Conservation (phyloP, 2,797 vertebrate species). For the Pagetopsis macropterus region DNA sequence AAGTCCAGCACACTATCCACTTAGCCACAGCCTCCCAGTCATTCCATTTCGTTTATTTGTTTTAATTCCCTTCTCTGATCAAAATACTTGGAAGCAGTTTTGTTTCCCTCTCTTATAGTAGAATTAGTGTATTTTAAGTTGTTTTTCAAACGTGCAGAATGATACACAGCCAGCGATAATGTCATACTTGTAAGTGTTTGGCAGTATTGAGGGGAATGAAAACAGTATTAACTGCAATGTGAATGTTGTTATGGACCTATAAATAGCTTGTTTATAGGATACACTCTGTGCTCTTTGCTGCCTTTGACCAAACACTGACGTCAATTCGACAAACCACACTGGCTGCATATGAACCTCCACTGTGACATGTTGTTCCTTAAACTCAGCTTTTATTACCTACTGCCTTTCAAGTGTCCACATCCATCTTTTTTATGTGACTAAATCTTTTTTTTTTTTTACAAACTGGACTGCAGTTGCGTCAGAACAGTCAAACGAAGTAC, state of each 20-base stretch:
- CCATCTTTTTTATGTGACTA: conserved; percentile 3
- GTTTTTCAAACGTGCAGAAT: conserved; percentile 13
- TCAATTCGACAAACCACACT: conserved; percentile 3
- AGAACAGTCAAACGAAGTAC: background rate
- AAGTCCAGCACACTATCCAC: no score
- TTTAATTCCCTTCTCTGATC: conserved; percentile 1
- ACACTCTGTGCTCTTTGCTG: background rate
- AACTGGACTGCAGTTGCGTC: background rate
- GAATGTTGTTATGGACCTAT: background rate
- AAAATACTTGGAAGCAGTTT: conserved; percentile 13
- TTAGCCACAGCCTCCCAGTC: no score
- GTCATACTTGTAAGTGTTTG: background rate
- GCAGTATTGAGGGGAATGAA: background rate
- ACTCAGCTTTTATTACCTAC: background rate
- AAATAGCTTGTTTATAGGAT: background rate
- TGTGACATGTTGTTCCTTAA: conserved; percentile 5
- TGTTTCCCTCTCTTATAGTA: background rate
- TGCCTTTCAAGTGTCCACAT: conserved; percentile 21
- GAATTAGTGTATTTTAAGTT: background rate
- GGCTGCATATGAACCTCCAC: conserved; percentile 2
- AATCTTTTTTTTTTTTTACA: conserved; percentile 16
- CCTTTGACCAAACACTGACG: background rate
- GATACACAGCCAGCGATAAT: background rate
- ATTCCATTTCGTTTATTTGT: background rate
- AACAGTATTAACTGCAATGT: background rate